Conservation (phyloP, 2,888 invertebrate genomes). For the Hedya salicella region DNA sequence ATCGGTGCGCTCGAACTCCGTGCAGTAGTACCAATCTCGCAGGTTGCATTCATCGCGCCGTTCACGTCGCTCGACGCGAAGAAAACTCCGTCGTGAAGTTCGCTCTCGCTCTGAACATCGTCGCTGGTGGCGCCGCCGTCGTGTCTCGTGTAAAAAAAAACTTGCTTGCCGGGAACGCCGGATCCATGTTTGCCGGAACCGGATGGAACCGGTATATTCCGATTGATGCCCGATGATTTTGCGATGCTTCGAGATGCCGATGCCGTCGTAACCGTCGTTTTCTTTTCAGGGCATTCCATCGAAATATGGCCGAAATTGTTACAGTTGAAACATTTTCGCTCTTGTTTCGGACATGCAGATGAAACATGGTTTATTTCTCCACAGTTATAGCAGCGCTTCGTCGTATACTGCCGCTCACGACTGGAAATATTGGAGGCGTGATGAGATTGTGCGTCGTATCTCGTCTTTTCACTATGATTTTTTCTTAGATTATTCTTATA, state of each 20-base stretch:
- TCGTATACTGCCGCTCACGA: too few relatives aligned
- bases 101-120: slow-evolving; percentile 16
- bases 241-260: background rate
- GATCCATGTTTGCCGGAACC: background rate
- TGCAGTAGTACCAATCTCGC: background rate
- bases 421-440: background rate
- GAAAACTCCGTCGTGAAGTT: slow-evolving; percentile 15
- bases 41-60: background rate
- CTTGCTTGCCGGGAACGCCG: slow-evolving; percentile 5
- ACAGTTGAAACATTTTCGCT: slow-evolving; percentile 45
- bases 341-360: slow-evolving; percentile 25
- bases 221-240: slow-evolving; percentile 9
- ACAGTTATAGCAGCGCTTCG: slow-evolving; percentile 40
- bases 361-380: slow-evolving; percentile 39
- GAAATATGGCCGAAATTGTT: slow-evolving; percentile 39
- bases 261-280: background rate
- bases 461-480: too few relatives aligned
- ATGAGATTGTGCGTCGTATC: too few relatives aligned
- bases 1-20: background rate
- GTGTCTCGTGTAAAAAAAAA: slow-evolving; percentile 1
- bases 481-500: slow-evolving; percentile 24
- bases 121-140: slow-evolving; percentile 15
- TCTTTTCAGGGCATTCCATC: slow-evolving; percentile 6
- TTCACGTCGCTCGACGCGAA: slow-evolving; percentile 10
- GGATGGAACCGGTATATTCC: slow-evolving; percentile 11